Evolutionary conservation across 2,797 vertebrate genomes (phyloP), one percentile per base, ranked within the genome.

Genomic region (Cossypha polioptera): DNA sequence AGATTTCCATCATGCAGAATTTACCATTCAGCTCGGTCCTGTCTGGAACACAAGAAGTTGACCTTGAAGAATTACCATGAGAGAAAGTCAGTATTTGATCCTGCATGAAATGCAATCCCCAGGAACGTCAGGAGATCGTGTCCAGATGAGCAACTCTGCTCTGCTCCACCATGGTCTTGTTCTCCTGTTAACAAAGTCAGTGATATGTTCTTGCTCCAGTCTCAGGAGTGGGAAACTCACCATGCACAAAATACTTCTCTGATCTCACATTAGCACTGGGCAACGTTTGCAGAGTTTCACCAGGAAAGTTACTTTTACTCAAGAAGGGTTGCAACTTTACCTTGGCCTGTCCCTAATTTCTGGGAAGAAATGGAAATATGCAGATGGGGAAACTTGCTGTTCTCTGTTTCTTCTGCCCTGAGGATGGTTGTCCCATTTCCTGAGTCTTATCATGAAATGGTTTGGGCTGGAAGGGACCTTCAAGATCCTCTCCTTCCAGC

Each of bases 1-100:
- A 90, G 88, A 53, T 71, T 92, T 92, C 88, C 79, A 54, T 79
- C 80, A 80, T 24, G 48, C n/a, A 77, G 57, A 71, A 87, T 93
- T 84, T 50, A 17, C 90, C 81, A 36, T 48, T 87, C 51, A 45
- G 48, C 38, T 24, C 48, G 25, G 61, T 80, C 72, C 36, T 42
- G 71, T 22, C 68, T 2, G 3, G 48, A 83, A 74, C 35, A 53
- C n/a, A 38, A 82, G 42, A 57, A 77, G 57, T 2, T 80, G 84
- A 73, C 83, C 88, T 90, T 90, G 88, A 86, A 69, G 68, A 86
- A 73, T 55, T 59, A 48, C 43, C 35, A 3, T 0, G 43, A 65
- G 84, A 63, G 55, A 51, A 4, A 36, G 77, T 24, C 17, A 36
- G n/a, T 20, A 19, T 73, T 92, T 91, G 71, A 87, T 87, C n/a